phyloP scores from a whole-genome alignment of 2,113 vertebrate species.

The Astur gentilis region DNA sequence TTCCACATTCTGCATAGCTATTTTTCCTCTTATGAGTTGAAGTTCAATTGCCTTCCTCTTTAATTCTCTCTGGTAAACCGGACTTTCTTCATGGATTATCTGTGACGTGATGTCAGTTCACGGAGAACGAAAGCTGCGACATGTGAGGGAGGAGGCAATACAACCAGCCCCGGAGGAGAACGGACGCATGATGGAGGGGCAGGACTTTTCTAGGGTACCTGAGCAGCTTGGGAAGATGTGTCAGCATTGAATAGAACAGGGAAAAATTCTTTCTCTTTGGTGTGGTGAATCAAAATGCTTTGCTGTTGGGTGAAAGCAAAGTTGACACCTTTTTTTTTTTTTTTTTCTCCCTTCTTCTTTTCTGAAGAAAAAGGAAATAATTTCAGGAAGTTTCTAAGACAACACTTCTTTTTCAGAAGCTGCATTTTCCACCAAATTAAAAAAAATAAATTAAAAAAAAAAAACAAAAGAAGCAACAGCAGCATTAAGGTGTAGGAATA shows the following conservation, averaged over 20 bases:
- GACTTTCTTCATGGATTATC: neutral
- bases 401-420: neutral
- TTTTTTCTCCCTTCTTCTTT: neutral
- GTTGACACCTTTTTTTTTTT: neutral
- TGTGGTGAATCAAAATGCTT: neutral
- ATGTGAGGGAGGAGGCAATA: rapidly evolving
- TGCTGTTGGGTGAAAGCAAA: neutral
- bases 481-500: neutral
- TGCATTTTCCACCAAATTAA: neutral
- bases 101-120: neutral
- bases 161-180: neutral
- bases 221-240: neutral
- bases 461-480: neutral
- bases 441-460: neutral
- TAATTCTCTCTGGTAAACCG: neutral
- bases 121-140: neutral
- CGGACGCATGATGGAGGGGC: neutral
- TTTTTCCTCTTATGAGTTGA: neutral
- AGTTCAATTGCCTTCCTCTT: neutral
- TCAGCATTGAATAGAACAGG: neutral
- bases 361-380: neutral
- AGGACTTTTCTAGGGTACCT: neutral
- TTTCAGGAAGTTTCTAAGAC: neutral
- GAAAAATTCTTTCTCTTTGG: neutral
- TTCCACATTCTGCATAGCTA: neutral